A percentile compares a stretch with the other conserved stretches of the same genome.
Conservation (phyloP, 92 coral and sea anemone species). For the Phenganax stokvisi region DNA sequence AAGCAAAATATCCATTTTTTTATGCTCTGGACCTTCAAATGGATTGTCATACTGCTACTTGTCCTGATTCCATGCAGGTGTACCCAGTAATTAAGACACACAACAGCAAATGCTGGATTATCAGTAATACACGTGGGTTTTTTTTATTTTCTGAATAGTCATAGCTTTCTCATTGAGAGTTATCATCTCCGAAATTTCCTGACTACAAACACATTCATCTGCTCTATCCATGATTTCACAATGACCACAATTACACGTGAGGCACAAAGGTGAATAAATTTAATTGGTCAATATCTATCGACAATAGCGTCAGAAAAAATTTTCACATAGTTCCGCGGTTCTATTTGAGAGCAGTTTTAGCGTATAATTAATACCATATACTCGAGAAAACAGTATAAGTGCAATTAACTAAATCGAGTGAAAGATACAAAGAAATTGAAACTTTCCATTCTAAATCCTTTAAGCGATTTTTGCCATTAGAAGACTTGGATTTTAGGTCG, state of each 20-base stretch:
- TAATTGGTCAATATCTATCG: background rate
- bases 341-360: background rate
- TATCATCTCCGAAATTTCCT: slow-evolving; percentile 34
- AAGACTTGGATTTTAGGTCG: background rate
- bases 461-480: slow-evolving; percentile 11
- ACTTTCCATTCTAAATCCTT: slow-evolving; percentile 14
- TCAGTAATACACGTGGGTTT: slow-evolving; percentile 23
- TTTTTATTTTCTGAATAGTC: slow-evolving; percentile 24
- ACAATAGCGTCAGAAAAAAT: background rate
- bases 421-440: background rate
- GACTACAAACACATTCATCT: slow-evolving; percentile 37
- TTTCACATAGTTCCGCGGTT: background rate
- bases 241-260: slow-evolving; percentile 37
- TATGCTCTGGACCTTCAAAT: slow-evolving; percentile 45
- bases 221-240: slow-evolving; percentile 36
- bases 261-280: too few relatives aligned
- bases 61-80: slow-evolving; percentile 36
- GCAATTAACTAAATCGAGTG: background rate
- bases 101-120: slow-evolving; percentile 33
- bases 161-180: slow-evolving; percentile 32
- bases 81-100: background rate
- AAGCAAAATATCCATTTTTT: slow-evolving; percentile 39
- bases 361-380: background rate
- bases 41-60: slow-evolving; percentile 37
- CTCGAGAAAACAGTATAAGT: too few relatives aligned